Percentiles rank a stretch among this genome's conserved stretches.
These are phyloP conservation scores for Trypoxylon attenuatum DNA, from an alignment of 2,888 invertebrate genomes.

Conservation along the genomic window DNA sequence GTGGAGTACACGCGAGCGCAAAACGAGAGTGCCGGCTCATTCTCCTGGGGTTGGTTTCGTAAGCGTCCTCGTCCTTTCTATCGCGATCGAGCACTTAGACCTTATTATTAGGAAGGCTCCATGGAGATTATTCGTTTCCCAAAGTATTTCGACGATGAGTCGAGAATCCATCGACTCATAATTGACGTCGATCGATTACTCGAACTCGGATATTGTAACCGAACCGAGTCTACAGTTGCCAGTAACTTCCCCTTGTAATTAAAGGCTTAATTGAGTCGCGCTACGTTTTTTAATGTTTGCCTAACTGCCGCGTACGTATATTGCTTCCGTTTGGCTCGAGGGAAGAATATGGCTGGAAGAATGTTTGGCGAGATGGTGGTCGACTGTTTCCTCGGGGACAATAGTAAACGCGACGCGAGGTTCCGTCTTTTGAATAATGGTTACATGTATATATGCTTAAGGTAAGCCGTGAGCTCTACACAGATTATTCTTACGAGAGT, in stretches of 20 bases:
- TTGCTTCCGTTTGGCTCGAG: no score
- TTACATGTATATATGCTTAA: slow-evolving; percentile 26
- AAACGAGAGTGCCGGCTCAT: slow-evolving; percentile 58
- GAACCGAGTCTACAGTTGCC: background rate
- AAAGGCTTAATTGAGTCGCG: no score
- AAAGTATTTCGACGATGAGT: background rate
- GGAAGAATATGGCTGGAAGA: no score
- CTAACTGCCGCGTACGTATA: no score
- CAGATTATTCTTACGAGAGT: slow-evolving; percentile 41
- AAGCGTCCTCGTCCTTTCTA: slow-evolving; percentile 23
- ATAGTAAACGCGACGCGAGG: slow-evolving; percentile 28
- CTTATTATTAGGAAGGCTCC: slow-evolving; percentile 2
- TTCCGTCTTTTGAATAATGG: slow-evolving; percentile 42
- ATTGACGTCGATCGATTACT: slow-evolving; percentile 8
- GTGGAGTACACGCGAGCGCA: slow-evolving; percentile 43
- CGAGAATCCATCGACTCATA: slow-evolving; percentile 10
- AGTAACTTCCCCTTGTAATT: no score
- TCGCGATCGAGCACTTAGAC: background rate
- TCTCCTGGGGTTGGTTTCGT: slow-evolving; percentile 51
- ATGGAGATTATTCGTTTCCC: background rate
- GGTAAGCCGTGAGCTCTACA: slow-evolving; percentile 34
- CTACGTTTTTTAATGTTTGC: no score
- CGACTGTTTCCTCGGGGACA: slow-evolving; percentile 26
- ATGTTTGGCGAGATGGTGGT: no score
- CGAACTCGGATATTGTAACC: slow-evolving; percentile 6